A percentile compares a stretch with the other conserved stretches of the same genome.
Evolutionary conservation across 2,888 invertebrate genomes (phyloP).

Genomic region (Ennomos erosarius): DNA sequence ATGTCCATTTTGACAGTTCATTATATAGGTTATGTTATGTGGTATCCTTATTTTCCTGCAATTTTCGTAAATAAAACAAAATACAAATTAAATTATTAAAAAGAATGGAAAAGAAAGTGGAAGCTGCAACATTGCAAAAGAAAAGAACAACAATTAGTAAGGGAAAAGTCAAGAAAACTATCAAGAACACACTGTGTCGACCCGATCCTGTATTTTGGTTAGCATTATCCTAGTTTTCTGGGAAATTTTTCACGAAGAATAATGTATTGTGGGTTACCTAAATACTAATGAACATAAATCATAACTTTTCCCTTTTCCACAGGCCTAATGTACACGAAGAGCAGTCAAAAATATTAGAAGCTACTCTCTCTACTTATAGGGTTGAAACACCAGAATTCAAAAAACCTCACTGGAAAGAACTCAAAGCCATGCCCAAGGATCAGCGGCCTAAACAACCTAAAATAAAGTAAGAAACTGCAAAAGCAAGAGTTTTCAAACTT

Average conservation of each 20-base stretch:
- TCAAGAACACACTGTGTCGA: conserved; percentile 75
- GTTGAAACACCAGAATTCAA: conserved; percentile 62
- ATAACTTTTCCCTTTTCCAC: conserved; percentile 2
- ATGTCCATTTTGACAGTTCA: conserved; percentile 4
- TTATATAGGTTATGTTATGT: too few relatives aligned
- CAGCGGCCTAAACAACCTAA: conserved; percentile 67
- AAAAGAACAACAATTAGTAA: conserved; percentile 66
- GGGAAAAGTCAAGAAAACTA: conserved; percentile 75
- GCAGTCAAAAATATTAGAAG: conserved; percentile 50
- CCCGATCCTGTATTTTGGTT: conserved; percentile 72
- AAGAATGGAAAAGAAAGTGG: conserved; percentile 46
- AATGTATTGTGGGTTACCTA: too few relatives aligned
- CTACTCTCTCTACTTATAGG: conserved; percentile 54
- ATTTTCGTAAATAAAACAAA: too few relatives aligned
- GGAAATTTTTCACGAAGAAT: too few relatives aligned
- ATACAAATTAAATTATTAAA: not conserved
- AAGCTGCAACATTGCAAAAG: conserved; percentile 61
- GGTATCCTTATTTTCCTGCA: too few relatives aligned
- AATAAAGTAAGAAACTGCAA: conserved; percentile 54
- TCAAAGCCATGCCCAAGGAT: conserved; percentile 70
- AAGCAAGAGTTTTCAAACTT: too few relatives aligned
- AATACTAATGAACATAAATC: not conserved
- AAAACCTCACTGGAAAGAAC: conserved; percentile 71
- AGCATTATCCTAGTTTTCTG: not conserved
- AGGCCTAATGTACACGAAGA: conserved; percentile 65